Evolutionary conservation across 1,140 invertebrate genomes (phyloP).

Genomic region (Saxidomus purpurata): DNA sequence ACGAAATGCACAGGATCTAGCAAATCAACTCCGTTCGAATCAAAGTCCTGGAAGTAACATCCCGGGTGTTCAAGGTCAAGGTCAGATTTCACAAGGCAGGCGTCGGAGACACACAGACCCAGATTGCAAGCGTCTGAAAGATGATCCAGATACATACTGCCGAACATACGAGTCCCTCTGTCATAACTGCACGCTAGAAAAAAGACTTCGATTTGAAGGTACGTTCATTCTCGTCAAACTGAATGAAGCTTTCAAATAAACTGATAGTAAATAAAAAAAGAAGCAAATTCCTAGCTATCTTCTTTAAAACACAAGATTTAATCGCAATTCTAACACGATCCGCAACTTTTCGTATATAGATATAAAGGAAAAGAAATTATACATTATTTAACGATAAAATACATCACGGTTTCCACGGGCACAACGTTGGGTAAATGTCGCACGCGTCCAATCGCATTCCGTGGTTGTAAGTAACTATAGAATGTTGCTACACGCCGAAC

Average conservation of each 20-base stretch:
- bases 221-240: neutral
- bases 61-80: neutral
- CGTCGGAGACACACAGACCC: constrained; percentile 43
- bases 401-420: too few species aligned
- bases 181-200: constrained; percentile 61
- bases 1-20: neutral
- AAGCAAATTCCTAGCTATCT: too few species aligned
- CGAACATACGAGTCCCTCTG: constrained; percentile 48
- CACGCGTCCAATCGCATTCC: too few species aligned
- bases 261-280: too few species aligned
- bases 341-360: too few species aligned
- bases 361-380: too few species aligned
- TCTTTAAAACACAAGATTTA: too few species aligned
- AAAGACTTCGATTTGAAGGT: constrained; percentile 60
- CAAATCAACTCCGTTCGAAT: neutral
- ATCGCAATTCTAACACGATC: too few species aligned
- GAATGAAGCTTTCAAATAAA: neutral
- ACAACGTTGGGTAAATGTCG: too few species aligned
- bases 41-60: neutral
- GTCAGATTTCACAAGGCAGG: neutral
- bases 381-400: too few species aligned
- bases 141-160: constrained; percentile 56
- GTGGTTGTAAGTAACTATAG: too few species aligned
- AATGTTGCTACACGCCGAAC: too few species aligned
- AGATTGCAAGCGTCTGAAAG: constrained; percentile 47